Base-by-base conservation (phyloP, 2,888 invertebrate species). In the Andrena marginata region DNA sequence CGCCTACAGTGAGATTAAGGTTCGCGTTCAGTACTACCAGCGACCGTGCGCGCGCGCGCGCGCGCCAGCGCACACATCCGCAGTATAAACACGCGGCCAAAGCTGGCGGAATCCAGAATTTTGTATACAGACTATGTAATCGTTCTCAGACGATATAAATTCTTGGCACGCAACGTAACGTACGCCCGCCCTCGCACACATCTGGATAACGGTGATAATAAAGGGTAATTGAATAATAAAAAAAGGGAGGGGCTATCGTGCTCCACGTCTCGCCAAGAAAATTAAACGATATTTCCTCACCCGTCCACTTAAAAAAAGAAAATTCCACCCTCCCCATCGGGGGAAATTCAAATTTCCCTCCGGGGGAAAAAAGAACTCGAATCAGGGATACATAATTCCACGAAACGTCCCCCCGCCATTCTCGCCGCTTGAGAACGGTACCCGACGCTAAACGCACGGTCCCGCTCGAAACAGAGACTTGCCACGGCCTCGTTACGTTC, bases 1-100 rank as follows among this genome's bases (percentile, higher is more conserved):
- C 83, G 80, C 75, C 83, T 78, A 87, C 80, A 85, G 84, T 83
- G 86, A 85, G 84, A 89, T 88, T 89, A 89, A 87, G 85, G 85
- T 69, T 78, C 77, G 85, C 75, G 84, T 84, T 82, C 82, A 67
- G 60, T 75, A 35, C 65, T 72, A 42, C 56, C 60, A 75, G 75
- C 70, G 51, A 16, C 16, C 42, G 42, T 51, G 63, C 56, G 16
- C 13, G 64, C 13, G 64, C 60, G 64, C 13, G 64, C 60, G 42
- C 60, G 26, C 29, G 29, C n/a, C n/a, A 60, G 23, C 48, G 29
- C 56, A 84, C 74, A 76, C 69, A 64, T 71, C 54, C 69, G 56
- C 84, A 70, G 79, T 84, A 71, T 77, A 80, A 87, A 81, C 73
- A 71, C 75, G 81, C 67, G 70, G 82, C 69, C 82, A 77, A 83